phyloP scores from a whole-genome alignment of 2,888 invertebrate genomes.

The Idaea straminata region DNA sequence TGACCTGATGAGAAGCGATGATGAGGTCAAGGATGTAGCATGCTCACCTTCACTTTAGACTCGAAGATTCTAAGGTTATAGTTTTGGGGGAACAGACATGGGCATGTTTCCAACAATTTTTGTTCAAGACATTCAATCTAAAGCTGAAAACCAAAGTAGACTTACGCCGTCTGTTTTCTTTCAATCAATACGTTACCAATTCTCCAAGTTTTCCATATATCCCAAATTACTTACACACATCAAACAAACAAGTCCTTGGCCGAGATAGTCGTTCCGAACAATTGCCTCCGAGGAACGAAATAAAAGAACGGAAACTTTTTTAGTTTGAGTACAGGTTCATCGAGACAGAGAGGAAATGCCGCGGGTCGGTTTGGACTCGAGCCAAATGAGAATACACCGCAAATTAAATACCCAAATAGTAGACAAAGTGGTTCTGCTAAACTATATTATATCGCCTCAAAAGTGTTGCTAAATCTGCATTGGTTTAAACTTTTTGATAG shows the following conservation, averaged over 20 bases:
- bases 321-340: slow-evolving; percentile 12
- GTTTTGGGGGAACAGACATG: no score
- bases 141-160: background rate
- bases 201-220: background rate
- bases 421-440: slow-evolving; percentile 20
- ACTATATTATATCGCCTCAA: background rate
- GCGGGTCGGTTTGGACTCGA: slow-evolving; percentile 28
- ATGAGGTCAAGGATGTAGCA: no score
- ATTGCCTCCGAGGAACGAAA: background rate
- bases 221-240: background rate
- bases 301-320: slow-evolving; percentile 9
- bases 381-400: slow-evolving; percentile 47
- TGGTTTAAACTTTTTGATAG: no score
- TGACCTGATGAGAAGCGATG: no score
- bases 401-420: slow-evolving; percentile 48
- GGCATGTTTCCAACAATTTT: background rate
- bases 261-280: background rate
- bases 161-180: background rate
- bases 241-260: slow-evolving; percentile 1
- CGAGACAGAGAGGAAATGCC: background rate
- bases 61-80: no score
- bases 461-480: background rate
- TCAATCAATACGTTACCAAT: background rate
- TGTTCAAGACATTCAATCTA: background rate
- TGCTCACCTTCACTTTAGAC: no score